These are phyloP conservation scores for Chamaea fasciata DNA, from an alignment of 2,113 vertebrate species.

Conservation along the genomic window DNA sequence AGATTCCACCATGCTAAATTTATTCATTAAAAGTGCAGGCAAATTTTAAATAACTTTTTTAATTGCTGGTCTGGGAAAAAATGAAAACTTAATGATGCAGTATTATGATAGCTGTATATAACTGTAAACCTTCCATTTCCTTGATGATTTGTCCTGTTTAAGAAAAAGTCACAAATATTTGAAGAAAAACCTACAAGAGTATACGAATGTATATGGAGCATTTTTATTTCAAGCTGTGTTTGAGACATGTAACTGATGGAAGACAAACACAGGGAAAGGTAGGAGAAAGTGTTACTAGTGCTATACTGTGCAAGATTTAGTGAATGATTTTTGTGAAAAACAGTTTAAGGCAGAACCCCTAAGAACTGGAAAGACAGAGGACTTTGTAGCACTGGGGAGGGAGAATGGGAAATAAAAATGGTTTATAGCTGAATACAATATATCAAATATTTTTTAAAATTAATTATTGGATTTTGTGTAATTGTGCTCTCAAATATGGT, in stretches of 20 bases:
- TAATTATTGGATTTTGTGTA: background rate
- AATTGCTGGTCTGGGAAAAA: background rate
- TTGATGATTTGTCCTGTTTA: background rate
- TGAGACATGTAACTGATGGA: background rate
- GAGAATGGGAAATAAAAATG: rapidly evolving
- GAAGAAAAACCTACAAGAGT: background rate
- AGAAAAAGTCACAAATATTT: background rate
- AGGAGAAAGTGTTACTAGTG: background rate
- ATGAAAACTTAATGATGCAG: background rate
- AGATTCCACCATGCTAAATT: background rate
- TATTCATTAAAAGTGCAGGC: background rate
- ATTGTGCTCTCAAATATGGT: no score
- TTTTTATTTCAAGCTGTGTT: background rate
- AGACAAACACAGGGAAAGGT: background rate
- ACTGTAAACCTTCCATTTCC: background rate
- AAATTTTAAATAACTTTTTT: background rate
- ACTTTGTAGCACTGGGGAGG: rapidly evolving
- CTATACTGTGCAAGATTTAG: background rate
- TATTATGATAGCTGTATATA: background rate
- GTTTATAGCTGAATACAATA: background rate
- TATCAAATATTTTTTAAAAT: background rate
- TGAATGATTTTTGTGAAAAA: background rate
- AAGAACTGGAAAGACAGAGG: background rate
- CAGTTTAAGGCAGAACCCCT: rapidly evolving
- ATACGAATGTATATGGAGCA: background rate